A percentile compares a stretch with the other conserved stretches of the same genome.
Conservation (phyloP, 2,888 invertebrate species). For the Ashinkailepas kermadecensis region DNA sequence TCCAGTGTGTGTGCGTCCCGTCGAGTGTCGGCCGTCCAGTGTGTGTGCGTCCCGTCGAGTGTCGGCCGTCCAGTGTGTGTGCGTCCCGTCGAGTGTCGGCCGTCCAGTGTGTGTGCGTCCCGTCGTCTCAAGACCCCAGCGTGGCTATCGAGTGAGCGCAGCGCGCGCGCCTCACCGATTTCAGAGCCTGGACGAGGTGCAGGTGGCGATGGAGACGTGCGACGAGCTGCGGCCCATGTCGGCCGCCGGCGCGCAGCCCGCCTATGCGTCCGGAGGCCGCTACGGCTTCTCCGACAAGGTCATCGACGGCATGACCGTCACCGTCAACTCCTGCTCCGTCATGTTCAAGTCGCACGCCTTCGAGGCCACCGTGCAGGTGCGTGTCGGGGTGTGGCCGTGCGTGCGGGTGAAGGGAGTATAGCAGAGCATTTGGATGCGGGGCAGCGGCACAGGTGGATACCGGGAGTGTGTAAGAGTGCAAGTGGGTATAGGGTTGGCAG, state of each 20-base stretch:
- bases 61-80: no score
- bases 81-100: no score
- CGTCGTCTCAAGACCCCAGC: no score
- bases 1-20: no score
- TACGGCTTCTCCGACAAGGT: constrained; percentile 88
- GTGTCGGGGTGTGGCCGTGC: constrained; percentile 15
- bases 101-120: no score
- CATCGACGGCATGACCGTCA: constrained; percentile 93
- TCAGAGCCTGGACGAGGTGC: constrained; percentile 86
- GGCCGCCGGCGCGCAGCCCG: constrained; percentile 31
- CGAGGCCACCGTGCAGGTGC: constrained; percentile 88
- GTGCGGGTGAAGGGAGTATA: not conserved
- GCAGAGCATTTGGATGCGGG: not conserved
- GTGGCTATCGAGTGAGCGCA: no score
- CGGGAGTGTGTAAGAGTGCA: no score
- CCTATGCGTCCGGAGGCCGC: constrained; percentile 51
- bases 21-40: no score
- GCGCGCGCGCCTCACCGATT: no score
- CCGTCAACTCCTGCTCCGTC: constrained; percentile 88
- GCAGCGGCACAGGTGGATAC: no score
- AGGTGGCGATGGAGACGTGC: constrained; percentile 87
- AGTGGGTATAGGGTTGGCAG: no score
- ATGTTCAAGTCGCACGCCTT: constrained; percentile 92
- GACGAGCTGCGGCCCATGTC: constrained; percentile 59
- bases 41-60: no score